phyloP scores from a whole-genome alignment of 1,140 invertebrate species.

The Eriocheir sinensis region DNA sequence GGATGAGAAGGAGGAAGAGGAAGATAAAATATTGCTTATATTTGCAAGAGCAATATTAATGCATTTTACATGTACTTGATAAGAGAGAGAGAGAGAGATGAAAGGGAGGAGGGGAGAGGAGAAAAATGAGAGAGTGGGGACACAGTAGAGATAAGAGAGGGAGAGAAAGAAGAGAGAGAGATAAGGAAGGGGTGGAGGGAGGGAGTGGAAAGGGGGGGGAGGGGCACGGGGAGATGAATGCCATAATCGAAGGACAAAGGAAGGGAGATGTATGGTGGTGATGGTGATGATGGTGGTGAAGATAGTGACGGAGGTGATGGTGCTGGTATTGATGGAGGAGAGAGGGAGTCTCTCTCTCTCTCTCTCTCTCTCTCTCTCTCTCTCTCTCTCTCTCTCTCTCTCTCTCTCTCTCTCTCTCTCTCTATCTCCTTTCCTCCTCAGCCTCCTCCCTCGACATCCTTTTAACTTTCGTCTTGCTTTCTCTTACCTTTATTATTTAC shows the following conservation, averaged over 20 bases:
- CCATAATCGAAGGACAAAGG: slow-evolving; percentile 65
- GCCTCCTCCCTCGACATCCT: neutral
- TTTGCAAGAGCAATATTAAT: neutral
- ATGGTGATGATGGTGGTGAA: slow-evolving; percentile 32
- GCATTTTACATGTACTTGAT: neutral
- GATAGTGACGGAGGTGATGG: neutral
- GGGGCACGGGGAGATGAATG: slow-evolving; percentile 46
- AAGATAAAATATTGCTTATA: neutral
- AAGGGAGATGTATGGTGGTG: slow-evolving; percentile 59
- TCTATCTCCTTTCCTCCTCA: neutral
- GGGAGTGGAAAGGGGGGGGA: neutral
- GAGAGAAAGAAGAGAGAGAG: neutral
- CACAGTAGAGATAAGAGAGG: neutral
- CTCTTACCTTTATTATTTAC: neutral
- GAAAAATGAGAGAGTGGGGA: neutral
- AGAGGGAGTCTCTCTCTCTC: neutral
- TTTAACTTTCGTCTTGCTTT: neutral
- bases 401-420: slow-evolving; percentile 23
- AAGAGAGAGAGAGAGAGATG: neutral
- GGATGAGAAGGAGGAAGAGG: neutral
- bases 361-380: slow-evolving; percentile 19
- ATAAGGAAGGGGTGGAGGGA: neutral
- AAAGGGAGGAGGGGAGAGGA: neutral
- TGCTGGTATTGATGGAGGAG: neutral
- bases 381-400: neutral